Evolutionary conservation across 2,113 vertebrate species (phyloP), one percentile per base, ranked within the genome.

Genomic region (Barbus barbus): DNA sequence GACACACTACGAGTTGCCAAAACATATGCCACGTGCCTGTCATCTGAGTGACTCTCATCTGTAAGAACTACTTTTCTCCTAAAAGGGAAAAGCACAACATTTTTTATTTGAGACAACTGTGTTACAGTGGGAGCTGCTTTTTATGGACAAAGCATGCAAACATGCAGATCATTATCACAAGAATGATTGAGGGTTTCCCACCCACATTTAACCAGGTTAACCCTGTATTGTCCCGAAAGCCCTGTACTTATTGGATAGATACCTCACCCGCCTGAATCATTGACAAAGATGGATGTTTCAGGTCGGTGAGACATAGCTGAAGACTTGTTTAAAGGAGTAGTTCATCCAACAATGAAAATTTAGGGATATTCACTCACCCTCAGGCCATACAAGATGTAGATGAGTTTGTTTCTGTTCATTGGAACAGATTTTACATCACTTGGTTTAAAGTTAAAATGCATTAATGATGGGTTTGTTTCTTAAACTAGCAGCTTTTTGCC

Each of bases 181-280:
- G 75, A 44, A 9, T 86, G 81, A 84, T 73, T 78, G 83, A 80
- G 76, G 78, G 72, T 84, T 87, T 73, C 58, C 78, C 78, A 63
- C 86, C 86, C 83, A 76, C 38, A 53, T 38, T 73, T 78, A 84
- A 72, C 73, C 83, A 84, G 28, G 38, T 82, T 78, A 87, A 87
- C 83, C 74, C 86, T 74, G 48, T 82, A 14, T 24, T 65, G 36
- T 18, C 81, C 24, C 38, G 48, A 53, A 51, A 69, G 33, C 9
- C 38, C 9, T 9, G 38, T 9, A 41, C 9, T 9, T 38, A 41
- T 60, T 83, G 33, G 20, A 71, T 33, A 71, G 46, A 53, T 5
- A 26, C 46, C 44, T 77, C 36, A 41, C 36, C n/a, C n/a, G 8
- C 12, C 38, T 14, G 38, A 46, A 46, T 46, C n/a, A 5, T 14